Conservation (phyloP, 2,113 vertebrate species). For the Turnix velox region DNA sequence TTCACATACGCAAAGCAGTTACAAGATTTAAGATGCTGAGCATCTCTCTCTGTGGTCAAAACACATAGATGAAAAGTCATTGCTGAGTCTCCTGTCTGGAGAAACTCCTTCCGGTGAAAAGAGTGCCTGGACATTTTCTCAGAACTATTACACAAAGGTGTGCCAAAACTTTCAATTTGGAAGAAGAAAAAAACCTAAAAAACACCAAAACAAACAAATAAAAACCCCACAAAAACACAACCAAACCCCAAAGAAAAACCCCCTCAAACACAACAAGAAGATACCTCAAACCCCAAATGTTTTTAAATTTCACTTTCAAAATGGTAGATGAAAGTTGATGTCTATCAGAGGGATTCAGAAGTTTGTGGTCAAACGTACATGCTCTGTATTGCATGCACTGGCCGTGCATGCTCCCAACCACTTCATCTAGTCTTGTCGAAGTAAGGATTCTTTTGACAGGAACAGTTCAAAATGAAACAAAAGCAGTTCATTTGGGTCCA, state of each 20-base stretch:
- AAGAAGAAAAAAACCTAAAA: background rate
- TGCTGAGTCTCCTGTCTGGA: background rate
- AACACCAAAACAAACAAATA: too few species aligned
- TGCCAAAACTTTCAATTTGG: background rate
- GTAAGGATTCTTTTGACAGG: background rate
- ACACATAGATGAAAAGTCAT: background rate
- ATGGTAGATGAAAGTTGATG: background rate
- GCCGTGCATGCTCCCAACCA: background rate
- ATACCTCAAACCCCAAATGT: background rate
- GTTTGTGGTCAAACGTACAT: fast-evolving
- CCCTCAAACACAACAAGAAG: too few species aligned
- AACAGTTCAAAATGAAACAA: background rate
- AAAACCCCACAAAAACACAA: too few species aligned
- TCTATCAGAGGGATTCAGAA: background rate
- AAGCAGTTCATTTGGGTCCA: background rate
- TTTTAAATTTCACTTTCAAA: background rate
- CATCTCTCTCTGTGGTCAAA: background rate
- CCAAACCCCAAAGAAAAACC: too few species aligned
- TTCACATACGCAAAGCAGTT: background rate
- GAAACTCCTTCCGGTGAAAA: background rate
- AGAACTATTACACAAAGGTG: background rate
- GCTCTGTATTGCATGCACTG: background rate
- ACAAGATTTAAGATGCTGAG: background rate
- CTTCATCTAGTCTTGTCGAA: background rate
- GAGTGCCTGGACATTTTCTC: fast-evolving